Evolutionary conservation across 2,888 invertebrate genomes (phyloP), one percentile per base, ranked within the genome.

Genomic region (Philaethria dido): DNA sequence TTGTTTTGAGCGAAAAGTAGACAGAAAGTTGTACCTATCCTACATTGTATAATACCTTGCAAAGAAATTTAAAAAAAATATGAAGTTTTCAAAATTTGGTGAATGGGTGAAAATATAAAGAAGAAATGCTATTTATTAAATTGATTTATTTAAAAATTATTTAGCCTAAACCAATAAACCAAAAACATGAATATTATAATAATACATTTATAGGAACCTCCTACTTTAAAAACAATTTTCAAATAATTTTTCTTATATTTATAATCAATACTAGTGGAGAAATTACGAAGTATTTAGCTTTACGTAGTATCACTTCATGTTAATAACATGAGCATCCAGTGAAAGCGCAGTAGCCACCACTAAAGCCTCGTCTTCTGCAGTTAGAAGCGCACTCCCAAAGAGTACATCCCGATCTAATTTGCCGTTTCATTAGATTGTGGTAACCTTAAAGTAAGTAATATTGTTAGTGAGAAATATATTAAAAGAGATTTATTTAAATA

Each of bases 311-410:
- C 3, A 45, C 3, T 59, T 3, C 6, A 16, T 18, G 13, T 55
- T 20, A 60, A 47, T 68, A 45, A 72, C 86, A 86, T 57, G 76
- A 77, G 50, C 87, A 86, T 61, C 86, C 87, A 48, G 70, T 84
- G n/a, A 85, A 71, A 11, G 82, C 84, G 69, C 86, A 87, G 69
- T 77, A 77, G 0, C 86, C 86, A 0, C 85, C 84, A 0, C 64
- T 77, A 69, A 81, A 69, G 0, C 86, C 83, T 20, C 68, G 74
- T 5, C 73, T 76, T 36, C 55, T 81, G 73, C 86, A 87, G 0
- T 66, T 75, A 0, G 78, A 78, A 11, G 75, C 83, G 74, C 87
- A 87, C 55, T 84, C 76, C 70, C 80, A 85, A 69, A 85, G 85
- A 55, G 22, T 8, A 3, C 55, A 55, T 14, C 55, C 44, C 11